Conservation (phyloP, 2,113 vertebrate genomes). For the Clarias batrachus region DNA sequence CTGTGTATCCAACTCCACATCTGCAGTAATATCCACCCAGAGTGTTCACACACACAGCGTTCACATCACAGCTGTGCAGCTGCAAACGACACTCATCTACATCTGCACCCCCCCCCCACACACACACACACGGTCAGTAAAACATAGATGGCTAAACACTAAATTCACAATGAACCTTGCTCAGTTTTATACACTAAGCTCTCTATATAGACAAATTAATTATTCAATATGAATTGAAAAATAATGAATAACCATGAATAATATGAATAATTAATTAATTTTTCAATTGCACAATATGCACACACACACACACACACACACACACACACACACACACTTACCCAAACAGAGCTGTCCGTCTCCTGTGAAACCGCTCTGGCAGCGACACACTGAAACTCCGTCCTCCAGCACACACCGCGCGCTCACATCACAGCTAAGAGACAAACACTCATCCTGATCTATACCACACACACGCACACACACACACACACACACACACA, state of each 20-base stretch:
- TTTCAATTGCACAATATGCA: neutral
- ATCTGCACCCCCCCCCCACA: slow-evolving; percentile 64
- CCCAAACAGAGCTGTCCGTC: slow-evolving; percentile 79
- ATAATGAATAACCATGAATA: neutral
- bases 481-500: no score
- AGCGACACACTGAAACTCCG: slow-evolving; percentile 73
- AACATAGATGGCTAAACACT: slow-evolving; percentile 15
- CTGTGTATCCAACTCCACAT: slow-evolving; percentile 59
- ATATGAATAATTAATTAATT: neutral
- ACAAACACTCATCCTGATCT: slow-evolving; percentile 81
- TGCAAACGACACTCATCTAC: slow-evolving; percentile 75
- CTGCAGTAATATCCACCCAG: slow-evolving; percentile 72
- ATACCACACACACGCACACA: slow-evolving; percentile 19
- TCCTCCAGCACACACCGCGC: slow-evolving; percentile 73
- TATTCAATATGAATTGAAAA: neutral
- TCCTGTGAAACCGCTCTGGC: slow-evolving; percentile 79
- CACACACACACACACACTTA: slow-evolving; percentile 62
- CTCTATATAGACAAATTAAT: neutral
- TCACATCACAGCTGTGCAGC: slow-evolving; percentile 70
- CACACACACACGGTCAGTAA: slow-evolving; percentile 29
- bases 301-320: neutral
- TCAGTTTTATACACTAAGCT: neutral
- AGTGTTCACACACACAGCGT: slow-evolving; percentile 72
- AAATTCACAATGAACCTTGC: neutral
- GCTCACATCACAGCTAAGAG: slow-evolving; percentile 71